Evolutionary conservation across 92 coral and sea anemone genomes (phyloP), one percentile per base, ranked within the genome.

Genomic region (Palythoa grandiflora): DNA sequence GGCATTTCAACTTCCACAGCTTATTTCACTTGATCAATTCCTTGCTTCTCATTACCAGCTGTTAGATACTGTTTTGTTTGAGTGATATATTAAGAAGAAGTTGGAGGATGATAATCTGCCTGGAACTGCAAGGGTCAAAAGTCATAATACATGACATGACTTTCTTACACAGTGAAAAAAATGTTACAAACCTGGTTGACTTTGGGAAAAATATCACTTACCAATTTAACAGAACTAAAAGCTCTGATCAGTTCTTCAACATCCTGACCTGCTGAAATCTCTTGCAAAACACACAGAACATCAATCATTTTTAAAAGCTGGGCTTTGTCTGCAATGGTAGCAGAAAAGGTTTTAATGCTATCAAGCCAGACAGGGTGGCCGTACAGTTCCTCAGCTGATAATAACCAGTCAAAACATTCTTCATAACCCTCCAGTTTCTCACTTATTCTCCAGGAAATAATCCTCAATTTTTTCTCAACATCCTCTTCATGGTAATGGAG

Each of bases 371-470:
- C 20, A 38, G 94, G 71, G 21, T 87, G 84, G n/a, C 85, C 52
- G 73, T 89, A 89, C 14, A 93, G 87, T 59, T 95, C 96, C 73
- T 95, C 98, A 15, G 94, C 88, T 54, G 92, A 91, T 35, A 95
- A 66, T 20, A 95, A 83, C 98, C 98, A 91, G 72, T 95, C 94
- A 86, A 95, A 89, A 38, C 98, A 90, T 79, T 92, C 91, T 61
- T 93, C 87, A 75, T 83, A 89, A 10, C 96, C 98, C 38, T 89
- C 94, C 48, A 95, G 88, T 73, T 83, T 89, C 13, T 84, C 84
- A 71, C 71, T 48, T 37, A 95, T 89, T 89, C 91, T 88, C 89
- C 92, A 84, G 20, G 88, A 61, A 28, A 91, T 89, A 83, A 54
- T 86, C 3, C 59, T 81, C 73, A 93, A 90, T 44, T 91, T 92